phyloP scores from a whole-genome alignment of 2,113 vertebrate genomes.

The Macrotus californicus region DNA sequence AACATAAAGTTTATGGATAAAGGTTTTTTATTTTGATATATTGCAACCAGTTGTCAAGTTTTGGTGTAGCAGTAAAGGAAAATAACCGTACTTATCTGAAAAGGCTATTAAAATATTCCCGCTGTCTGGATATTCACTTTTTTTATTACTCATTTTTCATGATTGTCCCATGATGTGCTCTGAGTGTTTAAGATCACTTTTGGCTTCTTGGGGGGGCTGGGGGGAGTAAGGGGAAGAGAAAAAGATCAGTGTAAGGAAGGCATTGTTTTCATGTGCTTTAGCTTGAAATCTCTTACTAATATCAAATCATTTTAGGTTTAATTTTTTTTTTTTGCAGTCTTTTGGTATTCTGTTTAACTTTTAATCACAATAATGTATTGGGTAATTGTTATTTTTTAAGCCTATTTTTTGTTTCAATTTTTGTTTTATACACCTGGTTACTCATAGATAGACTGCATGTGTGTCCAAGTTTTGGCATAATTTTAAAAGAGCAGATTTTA shows the following conservation, averaged over 20 bases:
- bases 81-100: not conserved
- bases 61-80: not conserved
- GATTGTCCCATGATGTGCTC: not conserved
- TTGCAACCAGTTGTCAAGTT: not conserved
- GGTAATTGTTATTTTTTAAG: not conserved
- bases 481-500: not conserved
- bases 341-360: not conserved
- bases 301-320: conserved; percentile 5
- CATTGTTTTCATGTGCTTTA: conserved; percentile 4
- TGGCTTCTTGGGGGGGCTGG: not conserved
- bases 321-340: not conserved
- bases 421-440: not conserved
- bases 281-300: not conserved
- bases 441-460: not conserved
- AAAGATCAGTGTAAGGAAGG: not conserved
- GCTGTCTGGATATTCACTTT: not conserved
- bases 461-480: conserved; percentile 5
- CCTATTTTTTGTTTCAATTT: not conserved
- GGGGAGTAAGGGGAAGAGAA: not conserved
- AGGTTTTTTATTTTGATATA: not conserved
- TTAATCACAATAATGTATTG: not conserved
- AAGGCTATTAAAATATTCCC: not conserved
- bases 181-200: not conserved
- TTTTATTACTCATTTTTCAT: not conserved
- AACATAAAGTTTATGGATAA: not conserved